Evolutionary conservation across 2,797 vertebrate genomes (phyloP).

Genomic region (Rhinichthys osculus): DNA sequence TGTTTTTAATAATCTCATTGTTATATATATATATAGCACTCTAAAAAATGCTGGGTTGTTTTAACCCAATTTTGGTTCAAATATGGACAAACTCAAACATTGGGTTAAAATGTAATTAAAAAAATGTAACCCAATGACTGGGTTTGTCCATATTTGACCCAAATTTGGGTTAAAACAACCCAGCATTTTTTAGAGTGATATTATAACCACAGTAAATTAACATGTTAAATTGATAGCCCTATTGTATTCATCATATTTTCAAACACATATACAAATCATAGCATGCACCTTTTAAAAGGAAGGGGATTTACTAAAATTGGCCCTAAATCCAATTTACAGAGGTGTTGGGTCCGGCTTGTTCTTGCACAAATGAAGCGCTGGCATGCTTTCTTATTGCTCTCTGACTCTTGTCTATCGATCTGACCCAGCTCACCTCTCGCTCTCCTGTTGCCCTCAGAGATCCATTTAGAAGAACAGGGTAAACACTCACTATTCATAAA

Average conservation of each 20-base stretch:
- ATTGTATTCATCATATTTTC: not conserved
- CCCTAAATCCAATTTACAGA: not conserved
- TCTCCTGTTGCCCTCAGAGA: slow-evolving; percentile 42
- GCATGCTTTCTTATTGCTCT: slow-evolving; percentile 28
- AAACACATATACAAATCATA: not conserved
- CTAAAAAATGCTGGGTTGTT: too few relatives aligned
- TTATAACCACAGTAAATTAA: not conserved
- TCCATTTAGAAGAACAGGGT: slow-evolving; percentile 76
- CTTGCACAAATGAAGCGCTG: not conserved
- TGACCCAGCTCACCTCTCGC: slow-evolving; percentile 45
- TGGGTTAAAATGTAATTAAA: too few relatives aligned
- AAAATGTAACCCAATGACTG: too few relatives aligned
- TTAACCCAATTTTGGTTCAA: too few relatives aligned
- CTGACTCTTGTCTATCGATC: slow-evolving; percentile 23
- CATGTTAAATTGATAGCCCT: not conserved
- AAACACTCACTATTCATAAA: slow-evolving; percentile 77
- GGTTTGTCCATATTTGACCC: too few relatives aligned
- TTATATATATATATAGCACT: too few relatives aligned
- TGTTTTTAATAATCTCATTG: not conserved
- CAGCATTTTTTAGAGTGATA: too few relatives aligned
- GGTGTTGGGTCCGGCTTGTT: not conserved
- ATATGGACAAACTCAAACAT: too few relatives aligned
- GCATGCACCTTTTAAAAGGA: not conserved
- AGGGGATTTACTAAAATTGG: not conserved
- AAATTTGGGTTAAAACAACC: too few relatives aligned